Conservation (phyloP, 2,113 vertebrate species). For the Xenus cinereus region DNA sequence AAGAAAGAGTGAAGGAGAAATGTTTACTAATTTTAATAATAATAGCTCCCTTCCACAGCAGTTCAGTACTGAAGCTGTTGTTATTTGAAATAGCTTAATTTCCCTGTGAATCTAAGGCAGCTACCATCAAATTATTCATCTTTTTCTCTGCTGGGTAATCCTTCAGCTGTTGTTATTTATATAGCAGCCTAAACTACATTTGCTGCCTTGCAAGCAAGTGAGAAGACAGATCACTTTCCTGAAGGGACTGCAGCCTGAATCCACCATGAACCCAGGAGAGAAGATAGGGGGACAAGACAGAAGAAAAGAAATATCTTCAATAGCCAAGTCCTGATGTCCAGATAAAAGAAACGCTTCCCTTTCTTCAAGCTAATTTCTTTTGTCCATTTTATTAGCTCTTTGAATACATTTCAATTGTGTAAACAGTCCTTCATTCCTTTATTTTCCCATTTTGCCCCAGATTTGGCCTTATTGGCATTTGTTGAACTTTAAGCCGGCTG, state of each 20-base stretch:
- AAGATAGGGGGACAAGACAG: background rate
- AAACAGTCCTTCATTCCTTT: background rate
- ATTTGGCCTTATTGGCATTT: background rate
- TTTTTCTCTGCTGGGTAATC: background rate
- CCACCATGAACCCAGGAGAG: fast-evolving
- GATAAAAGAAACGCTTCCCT: background rate
- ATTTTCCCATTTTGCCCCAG: background rate
- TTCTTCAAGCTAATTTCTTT: background rate
- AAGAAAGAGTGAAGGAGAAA: background rate
- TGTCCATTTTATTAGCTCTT: background rate
- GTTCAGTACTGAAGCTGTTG: background rate
- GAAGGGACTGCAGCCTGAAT: background rate
- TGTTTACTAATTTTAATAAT: background rate
- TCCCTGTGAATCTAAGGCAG: background rate
- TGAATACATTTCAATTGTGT: background rate
- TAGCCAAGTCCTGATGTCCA: background rate
- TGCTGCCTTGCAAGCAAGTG: background rate
- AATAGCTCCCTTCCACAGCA: background rate
- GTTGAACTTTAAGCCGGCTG: background rate
- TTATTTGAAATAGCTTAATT: background rate
- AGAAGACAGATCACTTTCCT: background rate
- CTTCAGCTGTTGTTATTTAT: background rate
- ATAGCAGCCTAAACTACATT: background rate
- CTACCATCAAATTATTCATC: background rate
- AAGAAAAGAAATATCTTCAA: background rate